Evolutionary conservation across 2,113 vertebrate genomes (phyloP), one percentile per base, ranked within the genome.

Genomic region (Setophaga petechia): DNA sequence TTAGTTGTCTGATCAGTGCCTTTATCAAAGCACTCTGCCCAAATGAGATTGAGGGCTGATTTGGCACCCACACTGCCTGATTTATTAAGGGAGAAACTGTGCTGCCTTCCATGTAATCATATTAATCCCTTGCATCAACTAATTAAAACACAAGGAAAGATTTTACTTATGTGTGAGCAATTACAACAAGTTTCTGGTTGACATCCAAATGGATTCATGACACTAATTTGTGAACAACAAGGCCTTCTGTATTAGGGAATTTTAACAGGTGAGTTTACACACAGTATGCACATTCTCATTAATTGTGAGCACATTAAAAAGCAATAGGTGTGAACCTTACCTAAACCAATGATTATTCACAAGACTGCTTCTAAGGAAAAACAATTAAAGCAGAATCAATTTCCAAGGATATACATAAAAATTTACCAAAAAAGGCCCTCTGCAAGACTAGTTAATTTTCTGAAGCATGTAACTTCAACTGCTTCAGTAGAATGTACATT

Each of bases 81-180:
- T 96, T 98, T 98, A 97, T 96, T 97, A 97, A 96, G 85, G 96
- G 65, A 94, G 94, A 97, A 97, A 97, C 95, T 97, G 95, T 95
- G 97, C 91, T 97, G 97, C 94, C 96, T 98, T 97, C 94, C 97
- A 97, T 97, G 95, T 98, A 97, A 98, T 97, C 98, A 98, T 96
- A 96, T 97, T 97, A 98, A 98, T 98, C 96, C 94, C 94, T 97
- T 98, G 95, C 95, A 98, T 97, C 96, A 97, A 96, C 97, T 98
- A 98, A 98, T 98, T 98, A 98, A 98, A 97, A 95, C 96, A 97
- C 94, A 95, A 83, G 65, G 83, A 98, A 98, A 95, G 93, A 97
- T 97, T 98, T 97, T 97, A 97, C 96, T 98, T 98, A 94, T 89
- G 95, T 95, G 87, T 96, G 95, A 97, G 95, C 88, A 97, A 97